These are phyloP conservation scores for Pantala flavescens DNA, from an alignment of 1,140 invertebrate species.

Conservation along the genomic window DNA sequence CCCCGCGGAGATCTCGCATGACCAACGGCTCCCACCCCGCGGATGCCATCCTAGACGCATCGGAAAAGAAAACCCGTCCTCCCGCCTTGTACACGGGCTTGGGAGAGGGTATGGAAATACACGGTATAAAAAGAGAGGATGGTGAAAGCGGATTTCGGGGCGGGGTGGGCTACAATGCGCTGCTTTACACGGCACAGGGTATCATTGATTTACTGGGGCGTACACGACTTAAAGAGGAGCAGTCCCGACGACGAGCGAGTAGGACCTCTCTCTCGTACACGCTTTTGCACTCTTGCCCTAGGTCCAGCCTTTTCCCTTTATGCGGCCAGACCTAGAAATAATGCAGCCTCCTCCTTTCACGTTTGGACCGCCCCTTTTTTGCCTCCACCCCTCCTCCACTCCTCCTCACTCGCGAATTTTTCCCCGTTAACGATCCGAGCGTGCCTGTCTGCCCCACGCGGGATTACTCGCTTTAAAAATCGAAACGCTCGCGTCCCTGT, in stretches of 20 bases:
- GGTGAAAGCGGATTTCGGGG: background rate
- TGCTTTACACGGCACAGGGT: background rate
- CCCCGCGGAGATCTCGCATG: too few species aligned
- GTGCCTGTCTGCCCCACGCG: too few species aligned
- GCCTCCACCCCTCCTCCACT: background rate
- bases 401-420: background rate
- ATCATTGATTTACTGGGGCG: conserved; percentile 5
- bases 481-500: too few species aligned
- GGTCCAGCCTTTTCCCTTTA: background rate
- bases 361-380: background rate
- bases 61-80: background rate
- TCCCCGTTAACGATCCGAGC: too few species aligned
- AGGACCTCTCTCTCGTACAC: too few species aligned
- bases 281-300: background rate
- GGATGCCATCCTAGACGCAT: too few species aligned
- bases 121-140: background rate
- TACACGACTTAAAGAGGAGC: background rate
- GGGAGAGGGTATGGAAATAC: background rate
- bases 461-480: too few species aligned
- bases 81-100: background rate
- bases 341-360: background rate
- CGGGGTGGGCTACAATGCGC: background rate
- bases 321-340: background rate
- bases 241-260: background rate
- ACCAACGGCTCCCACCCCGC: too few species aligned